Evolutionary conservation across 1,140 invertebrate genomes (phyloP), one percentile per base, ranked within the genome.

Genomic region (Sycophila sp.): DNA sequence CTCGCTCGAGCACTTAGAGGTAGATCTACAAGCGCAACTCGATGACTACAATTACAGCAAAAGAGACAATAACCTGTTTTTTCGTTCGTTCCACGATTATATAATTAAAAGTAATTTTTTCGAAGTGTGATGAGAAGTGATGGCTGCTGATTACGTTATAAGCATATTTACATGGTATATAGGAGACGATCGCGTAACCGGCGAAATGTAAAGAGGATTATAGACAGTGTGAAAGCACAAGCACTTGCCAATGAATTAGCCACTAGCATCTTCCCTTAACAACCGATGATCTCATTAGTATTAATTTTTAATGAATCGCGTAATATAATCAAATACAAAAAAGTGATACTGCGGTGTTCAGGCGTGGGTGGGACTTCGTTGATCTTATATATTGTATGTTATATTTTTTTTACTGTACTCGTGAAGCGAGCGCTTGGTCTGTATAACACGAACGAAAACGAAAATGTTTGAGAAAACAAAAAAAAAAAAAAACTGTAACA

Each of bases 221-320:
- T n/a, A n/a, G n/a, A n/a, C n/a, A n/a, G n/a, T n/a, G n/a, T n/a
- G n/a, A n/a, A n/a, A n/a, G n/a, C n/a, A n/a, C n/a, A n/a, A n/a
- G 51, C 55, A 69, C 45, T 73, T 73, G 64, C 68, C 65, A 58
- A 51, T 71, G 63, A 76, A 65, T 68, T 69, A 67, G 53, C 65
- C 53, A 55, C 55, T 75, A 73, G 63, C 69, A n/a, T 69, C 51
- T 49, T 72, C 62, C 62, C 62, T 75, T 73, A 72, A 70, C 74
- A 73, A 79, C 72, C 65, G 72, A 79, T 79, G 78, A 80, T 80
- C 78, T 80, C 78, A 80, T 68, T 80, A 80, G 78, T 79, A 80
- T 80, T 79, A 80, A 76, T 76, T 70, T 62, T 30, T 62, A 75
- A 53, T 59, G 69, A 72, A 70, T 74, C n/a, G n/a, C n/a, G n/a